phyloP scores from a whole-genome alignment of 2,888 invertebrate genomes.

The Torymus texanus region DNA sequence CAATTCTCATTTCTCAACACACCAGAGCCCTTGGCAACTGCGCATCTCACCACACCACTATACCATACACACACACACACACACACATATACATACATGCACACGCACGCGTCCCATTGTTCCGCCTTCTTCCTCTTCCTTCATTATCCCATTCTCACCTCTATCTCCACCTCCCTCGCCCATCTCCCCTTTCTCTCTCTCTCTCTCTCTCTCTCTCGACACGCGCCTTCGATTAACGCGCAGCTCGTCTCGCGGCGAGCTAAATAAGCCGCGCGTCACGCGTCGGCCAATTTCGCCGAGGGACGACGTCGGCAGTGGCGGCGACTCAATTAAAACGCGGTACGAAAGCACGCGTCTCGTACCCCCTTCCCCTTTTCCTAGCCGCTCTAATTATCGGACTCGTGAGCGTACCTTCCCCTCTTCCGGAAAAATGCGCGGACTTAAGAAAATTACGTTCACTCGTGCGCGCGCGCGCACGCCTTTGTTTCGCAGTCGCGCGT shows the following conservation, averaged over 20 bases:
- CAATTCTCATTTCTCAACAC: too few relatives aligned
- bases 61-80: too few relatives aligned
- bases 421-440: constrained; percentile 22
- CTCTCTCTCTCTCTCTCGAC: constrained; percentile 2
- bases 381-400: constrained; percentile 54
- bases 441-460: constrained; percentile 34
- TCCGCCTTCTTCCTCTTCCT: too few relatives aligned
- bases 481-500: neutral
- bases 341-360: neutral
- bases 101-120: too few relatives aligned
- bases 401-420: neutral
- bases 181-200: neutral
- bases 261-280: neutral
- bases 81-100: too few relatives aligned
- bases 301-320: constrained; percentile 11
- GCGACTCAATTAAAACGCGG: constrained; percentile 51
- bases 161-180: neutral
- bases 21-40: too few relatives aligned
- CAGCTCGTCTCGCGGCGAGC: neutral
- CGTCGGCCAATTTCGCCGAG: constrained; percentile 35
- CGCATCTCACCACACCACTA: too few relatives aligned
- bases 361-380: too few relatives aligned
- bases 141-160: too few relatives aligned
- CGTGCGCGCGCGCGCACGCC: too few relatives aligned
- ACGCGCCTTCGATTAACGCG: constrained; percentile 37